A percentile compares a stretch with the other conserved stretches of the same genome.
Conservation (phyloP, 2,113 vertebrate species). For the Neodon shergylaensis region DNA sequence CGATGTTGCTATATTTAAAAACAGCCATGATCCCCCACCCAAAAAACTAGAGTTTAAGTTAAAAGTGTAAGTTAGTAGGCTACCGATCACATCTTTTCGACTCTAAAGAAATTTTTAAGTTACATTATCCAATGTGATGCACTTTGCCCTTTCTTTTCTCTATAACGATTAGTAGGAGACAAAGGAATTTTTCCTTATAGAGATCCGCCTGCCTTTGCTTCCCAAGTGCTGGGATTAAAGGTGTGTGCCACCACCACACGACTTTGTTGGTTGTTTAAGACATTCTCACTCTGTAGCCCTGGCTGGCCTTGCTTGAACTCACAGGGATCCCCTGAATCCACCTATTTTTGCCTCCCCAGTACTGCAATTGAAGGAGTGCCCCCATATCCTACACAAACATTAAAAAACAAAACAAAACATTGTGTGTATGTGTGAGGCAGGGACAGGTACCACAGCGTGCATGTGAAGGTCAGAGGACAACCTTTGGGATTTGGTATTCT, state of each 20-base stretch:
- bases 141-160: neutral
- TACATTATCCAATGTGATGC: neutral
- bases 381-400: neutral
- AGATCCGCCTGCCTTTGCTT: neutral
- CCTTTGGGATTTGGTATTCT: neutral
- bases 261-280: neutral
- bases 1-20: conserved; percentile 70
- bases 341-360: neutral
- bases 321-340: neutral
- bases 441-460: neutral
- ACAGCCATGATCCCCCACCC: neutral
- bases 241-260: neutral
- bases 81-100: neutral
- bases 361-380: neutral
- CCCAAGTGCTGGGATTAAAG: neutral
- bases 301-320: neutral
- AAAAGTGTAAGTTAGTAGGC: neutral
- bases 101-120: conserved; percentile 27
- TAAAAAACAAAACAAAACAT: neutral
- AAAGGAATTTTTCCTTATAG: neutral
- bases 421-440: neutral
- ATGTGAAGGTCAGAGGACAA: neutral
- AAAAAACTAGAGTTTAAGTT: conserved; percentile 32
- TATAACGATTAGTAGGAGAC: neutral
- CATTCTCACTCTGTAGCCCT: neutral